Conservation (phyloP, 2,113 vertebrate species). For the Anolis sagrei region DNA sequence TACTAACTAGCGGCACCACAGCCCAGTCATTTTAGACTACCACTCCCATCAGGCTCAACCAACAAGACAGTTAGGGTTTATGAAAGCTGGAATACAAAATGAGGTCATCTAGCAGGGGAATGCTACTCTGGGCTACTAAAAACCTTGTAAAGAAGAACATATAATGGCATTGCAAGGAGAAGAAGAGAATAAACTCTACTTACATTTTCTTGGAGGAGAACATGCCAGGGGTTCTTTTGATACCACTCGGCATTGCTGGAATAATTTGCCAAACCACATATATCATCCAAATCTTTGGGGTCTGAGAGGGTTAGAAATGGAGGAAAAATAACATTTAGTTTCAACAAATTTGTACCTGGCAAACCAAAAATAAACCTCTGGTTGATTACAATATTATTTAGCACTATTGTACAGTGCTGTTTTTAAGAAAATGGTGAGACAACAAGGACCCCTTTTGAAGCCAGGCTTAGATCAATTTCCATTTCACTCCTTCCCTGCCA, state of each 20-base stretch:
- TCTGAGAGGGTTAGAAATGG: conserved; percentile 41
- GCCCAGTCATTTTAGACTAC: background rate
- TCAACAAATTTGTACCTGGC: background rate
- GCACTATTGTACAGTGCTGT: background rate
- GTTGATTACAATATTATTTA: background rate
- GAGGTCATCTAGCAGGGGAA: background rate
- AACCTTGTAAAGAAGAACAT: background rate
- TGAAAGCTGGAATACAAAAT: background rate
- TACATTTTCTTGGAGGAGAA: conserved; percentile 66
- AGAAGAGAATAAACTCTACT: background rate
- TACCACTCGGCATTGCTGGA: conserved; percentile 52
- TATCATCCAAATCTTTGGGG: conserved; percentile 63
- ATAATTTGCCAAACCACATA: conserved; percentile 85
- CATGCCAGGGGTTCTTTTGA: conserved; percentile 82
- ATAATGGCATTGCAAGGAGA: background rate
- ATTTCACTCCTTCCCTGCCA: background rate
- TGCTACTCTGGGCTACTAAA: background rate
- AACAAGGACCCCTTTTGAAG: background rate
- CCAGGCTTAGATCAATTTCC: background rate
- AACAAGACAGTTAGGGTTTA: background rate
- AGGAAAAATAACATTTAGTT: background rate
- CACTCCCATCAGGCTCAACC: background rate
- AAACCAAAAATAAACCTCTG: background rate
- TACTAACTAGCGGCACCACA: too few relatives aligned
- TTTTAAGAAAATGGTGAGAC: background rate